Evolutionary conservation across 2,888 invertebrate genomes (phyloP).

Genomic region (Dromius quadrimaculatus): DNA sequence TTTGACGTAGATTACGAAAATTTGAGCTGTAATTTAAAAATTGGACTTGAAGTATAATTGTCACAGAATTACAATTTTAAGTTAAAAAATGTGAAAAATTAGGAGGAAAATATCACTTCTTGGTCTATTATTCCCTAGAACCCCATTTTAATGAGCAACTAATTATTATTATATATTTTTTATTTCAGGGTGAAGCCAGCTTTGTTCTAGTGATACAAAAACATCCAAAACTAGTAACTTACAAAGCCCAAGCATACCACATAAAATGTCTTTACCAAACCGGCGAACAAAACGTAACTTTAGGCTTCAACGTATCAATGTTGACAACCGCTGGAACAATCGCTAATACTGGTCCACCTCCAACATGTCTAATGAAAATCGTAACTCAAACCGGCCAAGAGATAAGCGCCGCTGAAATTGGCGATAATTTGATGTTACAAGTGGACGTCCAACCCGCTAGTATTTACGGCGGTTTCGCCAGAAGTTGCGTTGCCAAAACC

Average conservation of each 20-base stretch:
- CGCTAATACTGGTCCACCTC: slow-evolving; percentile 94
- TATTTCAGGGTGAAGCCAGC: slow-evolving; percentile 84
- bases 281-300: slow-evolving; percentile 90
- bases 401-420: slow-evolving; percentile 92
- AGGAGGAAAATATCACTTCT: too few species aligned
- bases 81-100: too few species aligned
- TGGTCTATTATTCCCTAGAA: too few species aligned
- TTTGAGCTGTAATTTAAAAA: too few species aligned
- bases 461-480: slow-evolving; percentile 93
- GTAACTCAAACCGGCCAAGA: slow-evolving; percentile 88
- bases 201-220: slow-evolving; percentile 96
- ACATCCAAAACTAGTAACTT: slow-evolving; percentile 95
- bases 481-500: slow-evolving; percentile 93
- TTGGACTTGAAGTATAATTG: too few species aligned
- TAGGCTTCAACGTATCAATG: slow-evolving; percentile 96
- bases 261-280: slow-evolving; percentile 96
- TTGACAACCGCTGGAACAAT: slow-evolving; percentile 94
- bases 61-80: too few species aligned
- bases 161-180: slow-evolving; percentile 31
- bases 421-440: slow-evolving; percentile 84
- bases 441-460: slow-evolving; percentile 68
- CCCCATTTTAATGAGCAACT: neutral
- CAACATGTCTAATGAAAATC: slow-evolving; percentile 92
- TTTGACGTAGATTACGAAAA: too few species aligned
- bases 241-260: slow-evolving; percentile 95